These are phyloP conservation scores for Brachystomella parvula DNA, from an alignment of 1,140 invertebrate genomes.

Conservation along the genomic window DNA sequence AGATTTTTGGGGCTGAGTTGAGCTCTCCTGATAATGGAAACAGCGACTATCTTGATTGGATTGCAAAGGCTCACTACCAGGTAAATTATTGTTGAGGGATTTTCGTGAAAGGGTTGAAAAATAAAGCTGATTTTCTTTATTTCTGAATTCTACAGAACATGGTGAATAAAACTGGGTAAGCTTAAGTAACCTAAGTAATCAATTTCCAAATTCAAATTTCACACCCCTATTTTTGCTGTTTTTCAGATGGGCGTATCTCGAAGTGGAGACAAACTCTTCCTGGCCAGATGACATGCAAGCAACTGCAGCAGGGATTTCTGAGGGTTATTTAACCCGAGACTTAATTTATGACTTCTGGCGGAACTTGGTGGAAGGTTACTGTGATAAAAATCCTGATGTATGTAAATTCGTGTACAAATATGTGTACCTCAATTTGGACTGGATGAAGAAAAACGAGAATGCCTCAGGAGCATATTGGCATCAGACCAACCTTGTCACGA, in stretches of 20 bases:
- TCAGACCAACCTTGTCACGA: slow-evolving; percentile 63
- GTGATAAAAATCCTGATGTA: slow-evolving; percentile 55
- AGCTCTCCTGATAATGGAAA: background rate
- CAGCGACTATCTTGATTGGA: slow-evolving; percentile 26
- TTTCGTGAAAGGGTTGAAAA: too few species aligned
- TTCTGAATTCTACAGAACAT: too few species aligned
- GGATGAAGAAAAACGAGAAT: slow-evolving; percentile 53
- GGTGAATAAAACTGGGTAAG: slow-evolving; percentile 1
- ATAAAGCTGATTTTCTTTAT: too few species aligned
- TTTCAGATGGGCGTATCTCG: slow-evolving; percentile 63
- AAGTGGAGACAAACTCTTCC: slow-evolving; percentile 63
- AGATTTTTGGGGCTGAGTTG: slow-evolving; percentile 27
- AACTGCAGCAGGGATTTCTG: slow-evolving; percentile 78
- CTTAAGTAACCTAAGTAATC: too few species aligned
- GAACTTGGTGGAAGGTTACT: slow-evolving; percentile 63
- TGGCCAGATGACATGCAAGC: slow-evolving; percentile 71
- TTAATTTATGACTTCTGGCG: slow-evolving; percentile 71
- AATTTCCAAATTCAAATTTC: too few species aligned
- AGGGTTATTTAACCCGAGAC: slow-evolving; percentile 71
- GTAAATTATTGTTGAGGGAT: too few species aligned
- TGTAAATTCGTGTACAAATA: slow-evolving; percentile 60
- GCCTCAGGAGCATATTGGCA: slow-evolving; percentile 59
- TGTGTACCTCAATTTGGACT: slow-evolving; percentile 56
- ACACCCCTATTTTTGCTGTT: too few species aligned
- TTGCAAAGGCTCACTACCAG: slow-evolving; percentile 35